Evolutionary conservation across 2,113 vertebrate genomes (phyloP), one percentile per base, ranked within the genome.

Genomic region (Labrus mixtus): DNA sequence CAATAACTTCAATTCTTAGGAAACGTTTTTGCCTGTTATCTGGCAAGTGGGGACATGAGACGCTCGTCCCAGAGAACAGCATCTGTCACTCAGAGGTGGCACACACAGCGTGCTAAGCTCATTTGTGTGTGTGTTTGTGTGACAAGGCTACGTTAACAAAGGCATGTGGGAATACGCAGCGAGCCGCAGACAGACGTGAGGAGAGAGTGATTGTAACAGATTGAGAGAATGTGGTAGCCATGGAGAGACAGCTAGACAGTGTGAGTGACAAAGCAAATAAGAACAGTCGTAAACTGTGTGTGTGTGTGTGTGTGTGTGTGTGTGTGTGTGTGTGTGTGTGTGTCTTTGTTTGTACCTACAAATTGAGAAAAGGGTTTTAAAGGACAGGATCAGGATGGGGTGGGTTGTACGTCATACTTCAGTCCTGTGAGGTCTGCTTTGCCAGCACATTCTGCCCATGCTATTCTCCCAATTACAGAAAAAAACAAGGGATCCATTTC

Each of bases 131-230:
- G 48, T 51, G 6, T 20, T 78, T 68, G 81, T 81, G 87, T 82
- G 91, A 80, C 83, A 55, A 84, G 50, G 78, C 77, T 46, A 82
- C 67, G 83, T 87, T 91, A 91, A 87, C 89, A 88, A 91, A 90
- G 87, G 76, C 88, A 83, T 63, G 80, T 78, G 90, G 89, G 91
- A 92, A 91, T 88, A 81, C 33, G 48, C 79, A 5, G 75, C 76
- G 69, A 80, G 76, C 79, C 64, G 68, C 55, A 29, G 82, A 88
- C 41, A 84, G 83, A 89, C 59, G 85, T 58, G 87, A 73, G 41
- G 87, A 90, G 83, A 89, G 88, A 91, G 6, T 51, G 68, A 83
- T 70, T 5, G 62, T 6, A 91, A 87, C 92, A 93, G 92, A 93
- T 93, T 90, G 93, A 90, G 78, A 59, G 76, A 81, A 78, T n/a